A percentile compares a stretch with the other conserved stretches of the same genome.
Conservation (phyloP, 2,797 vertebrate genomes). For the Podarcis lilfordi region DNA sequence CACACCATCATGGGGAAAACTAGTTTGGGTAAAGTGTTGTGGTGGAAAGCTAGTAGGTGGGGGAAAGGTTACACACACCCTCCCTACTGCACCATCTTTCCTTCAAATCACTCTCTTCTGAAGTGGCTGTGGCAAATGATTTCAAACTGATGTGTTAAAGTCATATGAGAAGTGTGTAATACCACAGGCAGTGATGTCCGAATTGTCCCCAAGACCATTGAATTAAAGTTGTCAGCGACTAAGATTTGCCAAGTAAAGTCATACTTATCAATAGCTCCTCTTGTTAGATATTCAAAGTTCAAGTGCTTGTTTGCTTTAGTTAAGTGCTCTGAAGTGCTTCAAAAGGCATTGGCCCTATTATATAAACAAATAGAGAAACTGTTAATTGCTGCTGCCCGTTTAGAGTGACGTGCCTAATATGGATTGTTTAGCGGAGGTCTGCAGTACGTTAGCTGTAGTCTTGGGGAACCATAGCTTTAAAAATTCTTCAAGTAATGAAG, state of each 20-base stretch:
- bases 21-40: background rate
- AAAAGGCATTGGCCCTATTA: conserved; percentile 67
- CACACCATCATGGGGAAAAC: background rate
- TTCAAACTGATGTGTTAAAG: background rate
- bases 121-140: background rate
- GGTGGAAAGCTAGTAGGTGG: background rate
- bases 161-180: background rate
- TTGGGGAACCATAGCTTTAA: background rate
- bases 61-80: background rate
- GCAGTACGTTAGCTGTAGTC: background rate
- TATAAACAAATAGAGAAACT: conserved; percentile 76
- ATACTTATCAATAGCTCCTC: conserved; percentile 74
- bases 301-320: conserved; percentile 79
- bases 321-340: conserved; percentile 79
- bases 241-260: conserved; percentile 67
- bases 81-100: background rate
- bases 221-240: conserved; percentile 54
- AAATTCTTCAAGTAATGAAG: background rate
- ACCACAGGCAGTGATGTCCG: background rate
- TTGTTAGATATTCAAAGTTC: conserved; percentile 78
- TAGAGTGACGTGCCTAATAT: conserved; percentile 54
- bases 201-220: conserved; percentile 30
- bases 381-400: conserved; percentile 60
- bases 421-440: conserved; percentile 46
- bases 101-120: background rate